Evolutionary conservation across 1,140 invertebrate species (phyloP), one percentile per base, ranked within the genome.

Genomic region (Drosophila dunni): DNA sequence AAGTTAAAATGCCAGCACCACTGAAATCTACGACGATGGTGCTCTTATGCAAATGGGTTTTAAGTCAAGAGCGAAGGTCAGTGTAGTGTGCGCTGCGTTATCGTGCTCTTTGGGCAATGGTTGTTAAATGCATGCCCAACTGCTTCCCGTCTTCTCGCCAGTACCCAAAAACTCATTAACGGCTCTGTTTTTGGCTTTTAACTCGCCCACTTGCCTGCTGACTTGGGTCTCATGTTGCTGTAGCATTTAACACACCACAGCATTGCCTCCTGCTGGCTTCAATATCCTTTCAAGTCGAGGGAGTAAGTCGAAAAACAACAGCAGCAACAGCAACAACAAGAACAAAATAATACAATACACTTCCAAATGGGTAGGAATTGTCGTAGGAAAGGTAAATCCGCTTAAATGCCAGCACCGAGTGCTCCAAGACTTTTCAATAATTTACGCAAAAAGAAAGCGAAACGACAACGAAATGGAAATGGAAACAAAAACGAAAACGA

Each of bases 21-120:
- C 3, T 6, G 6, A 29, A 29, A 4, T 5, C 24, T 29, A 24
- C 34, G 48, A 33, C 24, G 63, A 34, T 45, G 34, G 9, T 13
- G 45, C 67, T 83, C 79, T 86, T 86, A 88, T 88, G 83, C 83
- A 86, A 86, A 86, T 86, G 83, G 69, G 71, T 75, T 88, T 86
- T 67, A 73, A 86, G 83, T 79, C 79, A 88, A 88, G 66, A 83
- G 79, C 83, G 84, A 86, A 86, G 83, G 83, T 86, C 83, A 83
- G 62, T 82, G 65, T 79, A 58, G 62, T 82, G 65, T 79, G 51
- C 75, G 6, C 50, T 20, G 7, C 29, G 48, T 15, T 51, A 17
- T 50, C 17, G 44, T 36, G 36, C 48, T 48, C 33, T 45, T 38
- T 29, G 60, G 33, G 24, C 40, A 71, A 79, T 64, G 70, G 75